Conservation (phyloP, 1,140 invertebrate species). For the Trachymyrmex cornetzi region DNA sequence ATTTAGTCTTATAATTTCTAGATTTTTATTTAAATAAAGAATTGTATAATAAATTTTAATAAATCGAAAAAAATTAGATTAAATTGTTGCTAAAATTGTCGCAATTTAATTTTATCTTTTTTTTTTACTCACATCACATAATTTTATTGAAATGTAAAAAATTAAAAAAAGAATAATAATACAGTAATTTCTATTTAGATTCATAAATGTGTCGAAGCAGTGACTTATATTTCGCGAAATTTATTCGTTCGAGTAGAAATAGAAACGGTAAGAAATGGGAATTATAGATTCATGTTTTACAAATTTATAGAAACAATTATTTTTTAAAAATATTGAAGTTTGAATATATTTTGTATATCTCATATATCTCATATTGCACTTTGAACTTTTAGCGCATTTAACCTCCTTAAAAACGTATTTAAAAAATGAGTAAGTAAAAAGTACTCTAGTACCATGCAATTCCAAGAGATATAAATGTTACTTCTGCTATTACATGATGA, state of each 20-base stretch:
- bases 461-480: background rate
- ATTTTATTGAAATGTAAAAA: background rate
- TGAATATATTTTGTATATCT: background rate
- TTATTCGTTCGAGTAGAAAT: too few relatives aligned
- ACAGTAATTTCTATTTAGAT: background rate
- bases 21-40: background rate
- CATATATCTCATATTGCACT: background rate
- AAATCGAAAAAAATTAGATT: background rate
- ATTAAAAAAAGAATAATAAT: background rate
- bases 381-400: background rate
- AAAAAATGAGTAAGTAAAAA: background rate
- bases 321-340: background rate
- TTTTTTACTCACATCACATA: background rate
- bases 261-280: background rate
- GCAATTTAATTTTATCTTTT: background rate
- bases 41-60: background rate
- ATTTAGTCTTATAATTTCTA: background rate
- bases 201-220: background rate
- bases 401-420: background rate
- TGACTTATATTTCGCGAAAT: too few relatives aligned
- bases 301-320: background rate
- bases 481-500: background rate
- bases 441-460: background rate
- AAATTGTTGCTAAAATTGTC: background rate
- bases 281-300: background rate